Evolutionary conservation across 2,888 invertebrate species (phyloP).

Genomic region (Cremastinae sp.): DNA sequence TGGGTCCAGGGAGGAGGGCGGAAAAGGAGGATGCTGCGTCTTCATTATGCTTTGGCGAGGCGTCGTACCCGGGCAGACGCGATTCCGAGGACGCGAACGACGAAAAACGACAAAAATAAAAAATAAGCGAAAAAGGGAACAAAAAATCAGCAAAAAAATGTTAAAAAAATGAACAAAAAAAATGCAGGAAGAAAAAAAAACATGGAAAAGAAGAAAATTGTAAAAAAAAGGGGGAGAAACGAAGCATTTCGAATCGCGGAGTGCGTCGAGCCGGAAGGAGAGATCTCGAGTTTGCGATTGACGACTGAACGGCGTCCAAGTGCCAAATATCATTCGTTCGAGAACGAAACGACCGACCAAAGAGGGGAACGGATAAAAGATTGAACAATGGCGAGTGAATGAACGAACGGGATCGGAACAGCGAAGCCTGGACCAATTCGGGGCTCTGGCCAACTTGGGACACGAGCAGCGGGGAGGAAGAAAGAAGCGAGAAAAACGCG

Average conservation of each 20-base stretch:
- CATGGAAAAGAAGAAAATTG: no score
- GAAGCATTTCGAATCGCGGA: slow-evolving; percentile 9
- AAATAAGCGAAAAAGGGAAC: background rate
- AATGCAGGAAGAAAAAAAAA: background rate
- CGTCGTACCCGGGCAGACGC: slow-evolving; percentile 40
- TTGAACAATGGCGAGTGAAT: background rate
- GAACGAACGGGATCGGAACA: background rate
- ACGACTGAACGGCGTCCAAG: background rate
- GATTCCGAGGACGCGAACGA: slow-evolving; percentile 1
- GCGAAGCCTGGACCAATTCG: background rate
- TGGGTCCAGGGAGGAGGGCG: slow-evolving; percentile 17
- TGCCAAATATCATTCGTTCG: slow-evolving; percentile 22
- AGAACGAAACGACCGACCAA: background rate
- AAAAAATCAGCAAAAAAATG: slow-evolving; percentile 4
- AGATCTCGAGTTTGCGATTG: background rate
- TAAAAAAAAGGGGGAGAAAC: no score
- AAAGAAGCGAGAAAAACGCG: slow-evolving; percentile 4
- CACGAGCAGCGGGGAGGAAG: background rate
- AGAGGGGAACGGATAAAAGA: background rate
- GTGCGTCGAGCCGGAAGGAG: background rate
- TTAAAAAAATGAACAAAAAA: background rate
- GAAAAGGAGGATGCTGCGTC: slow-evolving; percentile 33
- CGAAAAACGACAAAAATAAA: slow-evolving; percentile 8
- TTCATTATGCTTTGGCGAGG: slow-evolving; percentile 31
- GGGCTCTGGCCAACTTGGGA: no score